Conservation (phyloP, 1,140 invertebrate species). For the Bombus picipes region DNA sequence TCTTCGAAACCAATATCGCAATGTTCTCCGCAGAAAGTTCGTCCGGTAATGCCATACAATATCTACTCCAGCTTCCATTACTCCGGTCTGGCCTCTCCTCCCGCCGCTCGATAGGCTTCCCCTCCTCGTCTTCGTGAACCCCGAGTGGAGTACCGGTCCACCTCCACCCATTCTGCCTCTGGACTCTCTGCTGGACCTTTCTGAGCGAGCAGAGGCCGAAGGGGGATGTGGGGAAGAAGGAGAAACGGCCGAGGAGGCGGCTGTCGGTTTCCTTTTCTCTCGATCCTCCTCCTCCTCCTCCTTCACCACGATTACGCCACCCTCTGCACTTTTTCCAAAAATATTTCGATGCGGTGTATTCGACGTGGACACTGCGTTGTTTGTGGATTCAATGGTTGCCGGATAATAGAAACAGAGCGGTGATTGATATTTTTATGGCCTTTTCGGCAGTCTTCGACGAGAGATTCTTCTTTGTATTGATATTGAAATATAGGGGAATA, state of each 20-base stretch:
- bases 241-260: not conserved
- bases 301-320: slow-evolving; percentile 10
- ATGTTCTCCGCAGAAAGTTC: slow-evolving; percentile 79
- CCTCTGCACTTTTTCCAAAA: not conserved
- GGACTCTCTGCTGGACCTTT: slow-evolving; percentile 45
- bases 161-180: slow-evolving; percentile 55
- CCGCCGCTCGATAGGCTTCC: slow-evolving; percentile 60
- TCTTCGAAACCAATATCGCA: slow-evolving; percentile 80
- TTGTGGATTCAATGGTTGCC: not conserved
- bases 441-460: no score
- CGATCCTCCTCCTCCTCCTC: not conserved
- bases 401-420: not conserved
- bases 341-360: not conserved
- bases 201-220: not conserved
- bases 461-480: no score
- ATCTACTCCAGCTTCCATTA: slow-evolving; percentile 81
- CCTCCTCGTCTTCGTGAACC: slow-evolving; percentile 51
- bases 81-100: slow-evolving; percentile 71
- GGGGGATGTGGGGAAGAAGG: not conserved
- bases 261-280: not conserved
- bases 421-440: not conserved
- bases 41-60: slow-evolving; percentile 80
- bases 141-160: slow-evolving; percentile 49
- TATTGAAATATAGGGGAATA: no score
- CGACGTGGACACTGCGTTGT: not conserved